Evolutionary conservation across 2,113 vertebrate species (phyloP).

Genomic region (Tetrao urogallus): DNA sequence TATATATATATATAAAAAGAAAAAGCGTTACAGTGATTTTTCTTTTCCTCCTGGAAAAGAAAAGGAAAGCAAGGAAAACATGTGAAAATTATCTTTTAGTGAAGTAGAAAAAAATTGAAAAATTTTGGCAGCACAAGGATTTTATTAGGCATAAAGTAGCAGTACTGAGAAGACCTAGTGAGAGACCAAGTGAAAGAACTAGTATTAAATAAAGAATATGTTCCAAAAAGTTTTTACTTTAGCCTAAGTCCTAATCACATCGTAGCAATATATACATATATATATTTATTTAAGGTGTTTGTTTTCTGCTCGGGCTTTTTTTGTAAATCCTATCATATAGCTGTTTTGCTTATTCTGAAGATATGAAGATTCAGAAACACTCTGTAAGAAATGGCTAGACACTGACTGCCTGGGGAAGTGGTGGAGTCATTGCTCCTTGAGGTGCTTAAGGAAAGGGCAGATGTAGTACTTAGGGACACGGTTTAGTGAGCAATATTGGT

Average conservation of each 20-base stretch:
- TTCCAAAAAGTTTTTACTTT: background rate
- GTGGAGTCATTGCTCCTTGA: too few species aligned
- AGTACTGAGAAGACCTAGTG: background rate
- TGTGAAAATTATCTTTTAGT: background rate
- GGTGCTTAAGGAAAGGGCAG: too few species aligned
- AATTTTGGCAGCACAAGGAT: rapidly evolving
- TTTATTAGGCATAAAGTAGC: background rate
- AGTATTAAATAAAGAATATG: background rate
- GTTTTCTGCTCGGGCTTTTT: background rate
- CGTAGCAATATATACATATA: background rate
- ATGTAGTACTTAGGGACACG: too few species aligned
- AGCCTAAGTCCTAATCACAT: background rate
- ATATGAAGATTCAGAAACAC: background rate
- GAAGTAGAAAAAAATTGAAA: background rate
- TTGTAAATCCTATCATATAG: background rate
- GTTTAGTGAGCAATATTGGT: too few species aligned
- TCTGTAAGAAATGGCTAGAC: background rate
- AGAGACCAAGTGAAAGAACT: background rate
- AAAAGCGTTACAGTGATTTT: background rate
- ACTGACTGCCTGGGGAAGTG: too few species aligned
- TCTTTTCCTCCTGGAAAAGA: background rate
- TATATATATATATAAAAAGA: background rate
- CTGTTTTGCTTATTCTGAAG: background rate
- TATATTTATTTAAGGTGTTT: background rate
- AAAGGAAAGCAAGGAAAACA: background rate